Conservation (phyloP, 2,888 invertebrate species). For the Blomia tropicalis region DNA sequence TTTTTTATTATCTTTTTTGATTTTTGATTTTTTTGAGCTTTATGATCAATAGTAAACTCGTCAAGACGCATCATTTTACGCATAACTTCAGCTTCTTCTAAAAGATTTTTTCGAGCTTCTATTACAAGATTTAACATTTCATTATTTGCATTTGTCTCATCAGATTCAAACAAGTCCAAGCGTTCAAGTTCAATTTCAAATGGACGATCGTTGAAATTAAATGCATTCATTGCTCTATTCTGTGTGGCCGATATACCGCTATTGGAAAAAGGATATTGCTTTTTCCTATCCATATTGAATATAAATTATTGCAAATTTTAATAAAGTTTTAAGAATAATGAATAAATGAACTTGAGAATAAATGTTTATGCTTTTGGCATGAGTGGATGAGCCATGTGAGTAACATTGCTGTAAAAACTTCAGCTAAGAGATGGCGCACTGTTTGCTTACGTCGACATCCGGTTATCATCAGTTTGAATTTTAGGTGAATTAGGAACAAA, state of each 20-base stretch:
- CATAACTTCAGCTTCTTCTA: not conserved
- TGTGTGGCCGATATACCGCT: not conserved
- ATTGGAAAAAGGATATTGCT: not conserved
- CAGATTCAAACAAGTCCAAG: not conserved
- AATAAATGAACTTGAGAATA: no score
- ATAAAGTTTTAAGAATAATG: no score
- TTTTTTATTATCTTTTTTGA: not conserved
- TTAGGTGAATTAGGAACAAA: no score
- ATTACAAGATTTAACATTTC: not conserved
- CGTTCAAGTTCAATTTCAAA: not conserved
- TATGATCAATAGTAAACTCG: not conserved
- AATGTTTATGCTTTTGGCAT: no score
- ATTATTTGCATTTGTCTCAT: not conserved
- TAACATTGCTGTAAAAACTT: no score
- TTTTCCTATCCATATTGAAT: not conserved
- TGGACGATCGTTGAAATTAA: constrained; percentile 3
- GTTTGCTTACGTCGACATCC: no score
- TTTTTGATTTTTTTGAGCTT: no score
- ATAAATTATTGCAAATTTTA: no score
- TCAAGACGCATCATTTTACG: not conserved
- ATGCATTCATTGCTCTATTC: not conserved
- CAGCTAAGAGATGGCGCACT: no score
- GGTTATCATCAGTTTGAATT: no score
- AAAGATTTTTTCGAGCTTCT: not conserved
- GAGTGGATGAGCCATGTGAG: no score